Conservation (phyloP, 2,797 vertebrate species). For the Sternotherus odoratus region DNA sequence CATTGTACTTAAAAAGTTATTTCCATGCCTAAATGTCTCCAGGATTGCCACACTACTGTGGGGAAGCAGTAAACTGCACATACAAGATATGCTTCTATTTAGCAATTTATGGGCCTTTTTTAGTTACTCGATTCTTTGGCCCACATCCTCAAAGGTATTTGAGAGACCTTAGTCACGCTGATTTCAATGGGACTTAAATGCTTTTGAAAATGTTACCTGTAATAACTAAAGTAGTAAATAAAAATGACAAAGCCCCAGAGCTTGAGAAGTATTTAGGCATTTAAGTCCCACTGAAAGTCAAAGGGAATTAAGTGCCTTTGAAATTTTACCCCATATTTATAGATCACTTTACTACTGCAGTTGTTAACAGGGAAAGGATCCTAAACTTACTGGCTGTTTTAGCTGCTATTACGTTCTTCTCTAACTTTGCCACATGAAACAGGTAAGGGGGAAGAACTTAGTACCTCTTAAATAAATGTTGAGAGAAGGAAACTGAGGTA, state of each 20-base stretch:
- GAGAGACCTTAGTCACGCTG: background rate
- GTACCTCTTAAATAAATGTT: background rate
- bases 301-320: background rate
- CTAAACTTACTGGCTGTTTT: background rate
- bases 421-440: background rate
- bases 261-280: background rate
- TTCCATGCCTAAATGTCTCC: no score
- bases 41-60: no score
- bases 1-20: no score
- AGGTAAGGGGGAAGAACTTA: background rate
- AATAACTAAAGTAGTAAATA: background rate
- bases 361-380: background rate
- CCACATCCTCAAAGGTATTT: background rate
- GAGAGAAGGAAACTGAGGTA: background rate
- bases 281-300: background rate
- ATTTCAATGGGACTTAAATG: background rate
- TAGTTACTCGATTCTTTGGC: background rate
- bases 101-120: background rate
- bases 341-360: background rate
- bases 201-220: background rate
- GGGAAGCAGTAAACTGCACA: background rate
- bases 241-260: background rate
- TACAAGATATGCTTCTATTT: background rate
- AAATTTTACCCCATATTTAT: background rate
- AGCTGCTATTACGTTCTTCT: background rate